Evolutionary conservation across 2,888 invertebrate genomes (phyloP).

Genomic region (Dryadula phaetusa): DNA sequence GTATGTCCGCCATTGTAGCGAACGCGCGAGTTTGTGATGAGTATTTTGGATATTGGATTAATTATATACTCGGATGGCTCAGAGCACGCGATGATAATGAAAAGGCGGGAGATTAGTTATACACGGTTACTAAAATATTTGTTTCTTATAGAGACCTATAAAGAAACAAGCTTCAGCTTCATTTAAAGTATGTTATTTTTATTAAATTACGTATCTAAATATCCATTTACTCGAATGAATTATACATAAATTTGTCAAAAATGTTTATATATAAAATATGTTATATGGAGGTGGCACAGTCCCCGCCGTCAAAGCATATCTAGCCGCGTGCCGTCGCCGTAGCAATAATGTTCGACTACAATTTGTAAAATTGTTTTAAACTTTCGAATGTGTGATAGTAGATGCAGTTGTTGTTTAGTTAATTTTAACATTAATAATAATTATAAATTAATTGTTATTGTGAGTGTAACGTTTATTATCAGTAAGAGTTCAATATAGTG

Average conservation of each 20-base stretch:
- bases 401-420: slow-evolving; percentile 85
- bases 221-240: not conserved
- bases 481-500: slow-evolving; percentile 71
- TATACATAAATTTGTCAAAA: not conserved
- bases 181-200: not conserved
- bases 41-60: slow-evolving; percentile 27
- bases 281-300: not conserved
- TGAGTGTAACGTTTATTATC: slow-evolving; percentile 82
- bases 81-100: slow-evolving; percentile 33
- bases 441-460: slow-evolving; percentile 80
- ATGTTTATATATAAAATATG: not conserved
- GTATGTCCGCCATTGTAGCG: slow-evolving; percentile 14
- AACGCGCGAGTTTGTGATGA: slow-evolving; percentile 18
- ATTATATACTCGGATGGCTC: slow-evolving; percentile 26
- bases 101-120: slow-evolving; percentile 12
- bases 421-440: slow-evolving; percentile 70
- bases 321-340: slow-evolving; percentile 71
- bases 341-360: slow-evolving; percentile 84
- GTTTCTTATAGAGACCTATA: too few relatives aligned
- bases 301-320: slow-evolving; percentile 56
- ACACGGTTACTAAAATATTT: not conserved
- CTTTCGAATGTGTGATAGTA: slow-evolving; percentile 85
- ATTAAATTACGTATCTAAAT: not conserved
- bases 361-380: slow-evolving; percentile 84
- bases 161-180: not conserved